phyloP scores from a whole-genome alignment of 53 echinoderm and acorn worm genomes.

The Apostichopus leukothele region DNA sequence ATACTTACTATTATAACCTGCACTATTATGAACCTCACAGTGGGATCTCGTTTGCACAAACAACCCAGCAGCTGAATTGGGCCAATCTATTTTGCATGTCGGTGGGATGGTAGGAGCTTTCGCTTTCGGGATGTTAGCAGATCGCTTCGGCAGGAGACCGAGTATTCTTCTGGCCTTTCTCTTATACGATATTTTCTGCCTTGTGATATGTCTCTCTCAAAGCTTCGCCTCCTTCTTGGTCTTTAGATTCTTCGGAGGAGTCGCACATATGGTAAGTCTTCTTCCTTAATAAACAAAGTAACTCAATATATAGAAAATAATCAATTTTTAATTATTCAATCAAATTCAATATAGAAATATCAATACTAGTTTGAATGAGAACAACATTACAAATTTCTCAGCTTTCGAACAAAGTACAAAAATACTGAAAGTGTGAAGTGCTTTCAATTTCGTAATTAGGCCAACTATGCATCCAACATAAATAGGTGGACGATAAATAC shows the following conservation, averaged over 20 bases:
- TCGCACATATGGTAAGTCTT: constrained; percentile 57
- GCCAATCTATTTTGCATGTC: constrained; percentile 66
- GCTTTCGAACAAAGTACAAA: too few species aligned
- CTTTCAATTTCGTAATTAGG: too few species aligned
- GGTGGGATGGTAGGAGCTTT: constrained; percentile 89
- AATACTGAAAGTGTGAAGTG: too few species aligned
- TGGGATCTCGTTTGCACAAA: constrained; percentile 37
- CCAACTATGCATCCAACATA: too few species aligned
- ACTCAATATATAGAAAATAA: too few species aligned
- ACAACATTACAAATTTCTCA: too few species aligned
- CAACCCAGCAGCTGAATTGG: constrained; percentile 17
- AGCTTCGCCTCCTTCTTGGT: constrained; percentile 65
- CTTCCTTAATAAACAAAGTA: not conserved
- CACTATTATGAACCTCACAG: not conserved
- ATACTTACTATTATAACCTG: too few species aligned
- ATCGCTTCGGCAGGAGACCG: constrained; percentile 70
- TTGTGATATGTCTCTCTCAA: constrained; percentile 71
- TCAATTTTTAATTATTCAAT: too few species aligned
- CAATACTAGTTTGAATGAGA: too few species aligned
- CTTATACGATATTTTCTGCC: constrained; percentile 48
- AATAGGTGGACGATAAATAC: too few species aligned
- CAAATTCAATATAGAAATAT: too few species aligned
- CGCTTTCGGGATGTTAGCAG: constrained; percentile 75
- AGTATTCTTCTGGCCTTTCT: constrained; percentile 70
- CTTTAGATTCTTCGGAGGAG: constrained; percentile 65